Evolutionary conservation across 2,888 invertebrate genomes (phyloP), one percentile per base, ranked within the genome.

Genomic region (Caenorhabditis macrosperma): DNA sequence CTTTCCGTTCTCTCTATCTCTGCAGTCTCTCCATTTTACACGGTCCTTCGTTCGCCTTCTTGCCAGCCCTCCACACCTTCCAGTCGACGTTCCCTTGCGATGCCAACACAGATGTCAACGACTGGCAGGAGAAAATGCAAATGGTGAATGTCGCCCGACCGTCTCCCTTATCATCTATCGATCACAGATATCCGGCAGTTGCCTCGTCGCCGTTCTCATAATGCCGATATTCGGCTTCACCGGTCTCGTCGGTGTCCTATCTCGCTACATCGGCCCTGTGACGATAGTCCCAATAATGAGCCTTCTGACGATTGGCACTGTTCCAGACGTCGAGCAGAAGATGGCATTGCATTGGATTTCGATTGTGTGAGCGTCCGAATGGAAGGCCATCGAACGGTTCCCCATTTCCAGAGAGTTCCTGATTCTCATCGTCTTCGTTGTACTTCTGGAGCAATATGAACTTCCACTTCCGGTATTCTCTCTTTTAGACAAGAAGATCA

Each of bases 21-120:
- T 86, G 15, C 68, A 88, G 88, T 26, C 77, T 89, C 24, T 88
- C 87, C 0, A 84, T 89, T n/a, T 83, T 89, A 1, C 90, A 89
- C 66, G 89, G 89, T 9, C 88, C 89, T 9, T 86, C 88, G 17
- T 90, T 89, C 57, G 88, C 89, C 6, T 89, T 90, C 54, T 71
- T 89, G 22, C 89, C 89, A 9, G 85, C 89, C 5, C 59, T 89
- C 0, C 57, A 85, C 28, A 88, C 88, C 1, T 88, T 88, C 63
- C 84, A 82, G 41, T 48, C 75, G 20, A 48, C 67, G 5, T 77
- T 61, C 60, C 72, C 77, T 0, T 74, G 81, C 22, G 60, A 69
- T 55, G 64, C 66, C 12, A 59, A 67, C 20, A 64, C 74, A 10
- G 33, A 74, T 26, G 44, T 33, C 7, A 64, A 68, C 20, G 41